These are phyloP conservation scores for Porphyrio hochstetteri DNA, from an alignment of 2,113 vertebrate genomes.

Conservation along the genomic window DNA sequence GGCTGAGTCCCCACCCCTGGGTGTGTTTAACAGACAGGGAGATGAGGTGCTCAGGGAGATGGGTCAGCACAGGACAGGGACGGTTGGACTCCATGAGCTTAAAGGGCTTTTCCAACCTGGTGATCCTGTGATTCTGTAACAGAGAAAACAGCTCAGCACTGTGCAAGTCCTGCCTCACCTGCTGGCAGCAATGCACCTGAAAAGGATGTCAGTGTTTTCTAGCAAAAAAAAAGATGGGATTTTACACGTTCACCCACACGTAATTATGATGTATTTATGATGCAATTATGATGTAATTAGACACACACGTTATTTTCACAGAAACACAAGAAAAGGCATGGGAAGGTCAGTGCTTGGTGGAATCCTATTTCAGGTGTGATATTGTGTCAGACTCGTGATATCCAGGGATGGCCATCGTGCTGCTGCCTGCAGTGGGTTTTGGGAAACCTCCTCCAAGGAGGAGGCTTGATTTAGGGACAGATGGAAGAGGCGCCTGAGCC, in stretches of 20 bases:
- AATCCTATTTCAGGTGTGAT: neutral
- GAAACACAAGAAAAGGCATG: neutral
- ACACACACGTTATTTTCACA: fast-evolving
- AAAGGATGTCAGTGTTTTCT: neutral
- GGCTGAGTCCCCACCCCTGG: too few relatives aligned
- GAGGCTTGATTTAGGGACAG: neutral
- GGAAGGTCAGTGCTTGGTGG: neutral
- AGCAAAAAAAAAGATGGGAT: neutral
- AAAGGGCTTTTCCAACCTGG: too few relatives aligned
- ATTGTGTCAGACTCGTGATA: neutral
- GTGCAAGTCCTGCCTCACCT: neutral
- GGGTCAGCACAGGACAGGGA: too few relatives aligned
- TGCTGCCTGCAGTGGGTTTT: neutral
- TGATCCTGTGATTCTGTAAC: too few relatives aligned
- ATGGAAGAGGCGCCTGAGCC: neutral
- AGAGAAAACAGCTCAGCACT: neutral
- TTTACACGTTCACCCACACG: neutral
- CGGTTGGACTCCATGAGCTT: too few relatives aligned
- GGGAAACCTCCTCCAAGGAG: neutral
- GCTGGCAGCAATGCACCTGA: neutral
- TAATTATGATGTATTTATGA: too few relatives aligned
- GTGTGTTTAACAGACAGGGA: too few relatives aligned
- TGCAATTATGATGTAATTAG: too few relatives aligned
- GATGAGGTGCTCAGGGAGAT: too few relatives aligned
- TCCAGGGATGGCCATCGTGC: neutral